A percentile compares a stretch with the other conserved stretches of the same genome.
Conservation (phyloP, 2,797 vertebrate genomes). For the Acestrorhynchus altus region DNA sequence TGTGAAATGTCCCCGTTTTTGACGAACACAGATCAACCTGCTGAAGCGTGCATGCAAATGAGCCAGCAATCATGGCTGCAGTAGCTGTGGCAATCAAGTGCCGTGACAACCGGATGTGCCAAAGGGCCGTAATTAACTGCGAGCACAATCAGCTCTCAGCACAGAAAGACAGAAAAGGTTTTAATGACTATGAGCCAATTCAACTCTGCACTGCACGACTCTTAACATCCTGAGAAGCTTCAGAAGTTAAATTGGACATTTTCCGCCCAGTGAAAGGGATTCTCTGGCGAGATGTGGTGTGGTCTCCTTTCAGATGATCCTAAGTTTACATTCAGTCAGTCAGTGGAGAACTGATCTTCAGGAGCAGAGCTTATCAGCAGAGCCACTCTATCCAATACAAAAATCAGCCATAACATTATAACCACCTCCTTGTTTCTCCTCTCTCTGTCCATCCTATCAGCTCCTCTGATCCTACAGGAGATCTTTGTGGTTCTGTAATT, state of each 20-base stretch:
- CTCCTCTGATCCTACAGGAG: too few species aligned
- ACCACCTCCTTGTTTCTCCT: too few species aligned
- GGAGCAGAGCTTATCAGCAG: too few species aligned
- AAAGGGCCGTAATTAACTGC: slow-evolving; percentile 24
- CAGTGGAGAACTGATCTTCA: too few species aligned
- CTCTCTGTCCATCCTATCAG: too few species aligned
- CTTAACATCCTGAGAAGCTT: neutral
- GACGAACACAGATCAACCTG: slow-evolving; percentile 13
- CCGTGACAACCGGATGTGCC: slow-evolving; percentile 10
- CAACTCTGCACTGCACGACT: neutral
- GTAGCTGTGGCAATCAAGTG: slow-evolving; percentile 23
- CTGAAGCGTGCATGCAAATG: slow-evolving; percentile 37
- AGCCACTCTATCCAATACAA: too few species aligned
- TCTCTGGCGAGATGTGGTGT: too few species aligned
- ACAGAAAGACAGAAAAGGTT: neutral
- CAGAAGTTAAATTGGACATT: neutral
- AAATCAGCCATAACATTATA: too few species aligned
- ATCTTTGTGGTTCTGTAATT: too few species aligned
- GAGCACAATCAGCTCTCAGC: slow-evolving; percentile 3
- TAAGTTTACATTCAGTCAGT: too few species aligned
- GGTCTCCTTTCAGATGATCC: too few species aligned
- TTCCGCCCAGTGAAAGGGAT: too few species aligned
- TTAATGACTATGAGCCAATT: neutral
- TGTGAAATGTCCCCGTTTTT: neutral
- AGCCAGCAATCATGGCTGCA: neutral